Percentiles rank a stretch among this genome's conserved stretches.
Evolutionary conservation across 2,888 invertebrate genomes (phyloP).

Genomic region (Phortica magna): DNA sequence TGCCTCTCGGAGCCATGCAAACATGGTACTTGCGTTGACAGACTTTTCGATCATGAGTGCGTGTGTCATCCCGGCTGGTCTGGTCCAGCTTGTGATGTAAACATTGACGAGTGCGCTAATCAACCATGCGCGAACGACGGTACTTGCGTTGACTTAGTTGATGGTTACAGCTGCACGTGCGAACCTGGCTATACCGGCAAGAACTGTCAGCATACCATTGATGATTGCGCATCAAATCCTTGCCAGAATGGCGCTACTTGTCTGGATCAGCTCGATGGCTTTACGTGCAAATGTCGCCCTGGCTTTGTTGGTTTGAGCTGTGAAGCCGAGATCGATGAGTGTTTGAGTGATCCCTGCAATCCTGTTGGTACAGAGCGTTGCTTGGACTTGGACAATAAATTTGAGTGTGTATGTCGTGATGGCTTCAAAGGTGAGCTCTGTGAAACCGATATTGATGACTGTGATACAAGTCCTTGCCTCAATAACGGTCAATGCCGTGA

Average conservation of each 20-base stretch:
- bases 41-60: conserved; percentile 90
- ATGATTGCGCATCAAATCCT: conserved; percentile 92
- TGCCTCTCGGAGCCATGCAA: conserved; percentile 94
- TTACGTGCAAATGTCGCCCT: conserved; percentile 94
- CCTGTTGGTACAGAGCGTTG: conserved; percentile 94
- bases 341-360: conserved; percentile 93
- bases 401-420: conserved; percentile 91
- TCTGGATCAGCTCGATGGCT: conserved; percentile 91
- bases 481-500: conserved; percentile 94
- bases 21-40: conserved; percentile 95
- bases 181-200: conserved; percentile 97
- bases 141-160: conserved; percentile 91
- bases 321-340: conserved; percentile 95
- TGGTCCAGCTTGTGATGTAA: conserved; percentile 90
- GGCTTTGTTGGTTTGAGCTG: conserved; percentile 96
- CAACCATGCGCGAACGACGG: conserved; percentile 96
- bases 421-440: conserved; percentile 92
- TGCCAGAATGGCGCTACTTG: conserved; percentile 96
- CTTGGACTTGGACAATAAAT: conserved; percentile 92
- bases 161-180: conserved; percentile 92
- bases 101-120: conserved; percentile 93
- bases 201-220: conserved; percentile 94
- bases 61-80: conserved; percentile 96
- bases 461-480: conserved; percentile 89
- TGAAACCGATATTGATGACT: conserved; percentile 92